Conservation (phyloP, 2,113 vertebrate species). For the Tragelaphus strepsiceros region DNA sequence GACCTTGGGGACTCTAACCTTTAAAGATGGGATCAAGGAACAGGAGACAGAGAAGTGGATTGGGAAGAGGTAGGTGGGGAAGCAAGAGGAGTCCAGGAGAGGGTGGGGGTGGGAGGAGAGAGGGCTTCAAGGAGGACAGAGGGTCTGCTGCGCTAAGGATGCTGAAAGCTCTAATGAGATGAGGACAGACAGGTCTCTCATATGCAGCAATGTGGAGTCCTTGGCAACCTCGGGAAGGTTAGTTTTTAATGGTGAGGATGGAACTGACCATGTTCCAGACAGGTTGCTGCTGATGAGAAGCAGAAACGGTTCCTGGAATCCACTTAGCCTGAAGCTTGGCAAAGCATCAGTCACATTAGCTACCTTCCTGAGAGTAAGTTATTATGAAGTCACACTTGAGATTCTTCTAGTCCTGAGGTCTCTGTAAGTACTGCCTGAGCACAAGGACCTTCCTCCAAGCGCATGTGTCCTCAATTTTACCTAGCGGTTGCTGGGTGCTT, state of each 20-base stretch:
- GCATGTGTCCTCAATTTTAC: accelerated
- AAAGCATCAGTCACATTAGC: background rate
- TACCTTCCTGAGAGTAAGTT: background rate
- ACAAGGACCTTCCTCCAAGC: too few relatives aligned
- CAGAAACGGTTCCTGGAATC: background rate
- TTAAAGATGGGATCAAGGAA: accelerated
- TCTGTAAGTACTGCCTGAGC: background rate
- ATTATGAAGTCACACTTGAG: background rate
- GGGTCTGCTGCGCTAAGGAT: background rate
- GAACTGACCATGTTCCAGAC: constrained; percentile 1
- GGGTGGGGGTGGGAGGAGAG: accelerated
- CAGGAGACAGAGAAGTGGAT: background rate
- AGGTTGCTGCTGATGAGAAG: constrained; percentile 31
- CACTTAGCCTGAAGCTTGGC: background rate
- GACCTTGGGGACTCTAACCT: accelerated
- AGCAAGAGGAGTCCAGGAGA: accelerated
- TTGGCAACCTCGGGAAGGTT: background rate
- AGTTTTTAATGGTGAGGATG: background rate
- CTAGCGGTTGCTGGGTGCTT: accelerated
- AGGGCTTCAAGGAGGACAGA: background rate
- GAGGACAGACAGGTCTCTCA: accelerated
- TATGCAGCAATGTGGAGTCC: background rate
- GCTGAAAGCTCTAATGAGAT: accelerated
- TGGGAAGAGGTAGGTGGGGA: accelerated
- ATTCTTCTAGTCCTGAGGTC: background rate